These are phyloP conservation scores for Cuculus canorus DNA, from an alignment of 2,797 vertebrate genomes.

Conservation along the genomic window DNA sequence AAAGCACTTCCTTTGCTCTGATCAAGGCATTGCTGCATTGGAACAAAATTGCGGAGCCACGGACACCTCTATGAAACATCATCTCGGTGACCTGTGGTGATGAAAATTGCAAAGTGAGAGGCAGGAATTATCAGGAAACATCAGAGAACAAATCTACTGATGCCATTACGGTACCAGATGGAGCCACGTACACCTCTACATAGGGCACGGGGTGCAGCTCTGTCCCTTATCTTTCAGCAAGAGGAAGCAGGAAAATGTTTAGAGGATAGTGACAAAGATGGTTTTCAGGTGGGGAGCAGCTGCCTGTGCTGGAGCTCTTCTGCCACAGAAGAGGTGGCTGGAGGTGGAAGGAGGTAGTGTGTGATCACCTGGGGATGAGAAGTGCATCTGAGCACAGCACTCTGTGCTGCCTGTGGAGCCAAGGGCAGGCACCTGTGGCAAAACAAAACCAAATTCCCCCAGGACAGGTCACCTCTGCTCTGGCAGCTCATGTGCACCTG, in stretches of 20 bases:
- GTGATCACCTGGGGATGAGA: neutral
- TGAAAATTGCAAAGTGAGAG: neutral
- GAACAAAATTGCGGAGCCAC: neutral
- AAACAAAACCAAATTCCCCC: neutral
- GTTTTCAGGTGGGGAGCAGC: neutral
- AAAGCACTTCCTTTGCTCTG: neutral
- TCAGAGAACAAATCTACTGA: neutral
- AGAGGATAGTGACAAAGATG: neutral
- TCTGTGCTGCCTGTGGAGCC: neutral
- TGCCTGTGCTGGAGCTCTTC: neutral
- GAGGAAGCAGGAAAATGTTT: neutral
- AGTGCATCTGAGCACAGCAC: fast-evolving
- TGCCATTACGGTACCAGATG: neutral
- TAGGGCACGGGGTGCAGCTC: fast-evolving
- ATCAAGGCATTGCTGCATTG: neutral
- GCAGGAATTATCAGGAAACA: neutral
- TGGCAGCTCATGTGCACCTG: fast-evolving
- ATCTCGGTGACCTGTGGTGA: neutral
- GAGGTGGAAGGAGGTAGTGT: neutral
- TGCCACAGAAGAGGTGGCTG: neutral
- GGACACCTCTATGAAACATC: neutral
- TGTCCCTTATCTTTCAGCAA: neutral
- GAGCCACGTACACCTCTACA: neutral
- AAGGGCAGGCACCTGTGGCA: neutral
- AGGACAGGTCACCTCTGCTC: neutral